A percentile compares a stretch with the other conserved stretches of the same genome.
Evolutionary conservation across 2,113 vertebrate species (phyloP).

Genomic region (Hyperopisus bebe): DNA sequence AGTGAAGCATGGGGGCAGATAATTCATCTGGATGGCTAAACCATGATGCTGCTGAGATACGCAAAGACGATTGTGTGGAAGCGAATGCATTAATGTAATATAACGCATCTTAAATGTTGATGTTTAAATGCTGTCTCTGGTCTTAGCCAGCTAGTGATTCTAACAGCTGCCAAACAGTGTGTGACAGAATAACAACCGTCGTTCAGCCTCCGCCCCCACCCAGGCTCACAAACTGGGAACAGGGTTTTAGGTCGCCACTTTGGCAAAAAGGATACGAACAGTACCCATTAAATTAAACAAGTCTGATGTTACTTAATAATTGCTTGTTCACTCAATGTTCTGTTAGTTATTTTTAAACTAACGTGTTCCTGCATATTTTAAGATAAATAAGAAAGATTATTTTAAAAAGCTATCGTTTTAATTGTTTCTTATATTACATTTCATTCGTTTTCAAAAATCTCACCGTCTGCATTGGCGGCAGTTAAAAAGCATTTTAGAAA

Average conservation of each 20-base stretch:
- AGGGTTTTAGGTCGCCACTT: slow-evolving; percentile 55
- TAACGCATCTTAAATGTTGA: not conserved
- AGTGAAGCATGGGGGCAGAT: not conserved
- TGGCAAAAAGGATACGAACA: slow-evolving; percentile 56
- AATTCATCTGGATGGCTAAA: not conserved
- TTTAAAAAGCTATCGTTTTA: slow-evolving; percentile 1
- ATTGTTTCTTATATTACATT: not conserved
- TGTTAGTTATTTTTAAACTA: slow-evolving; percentile 40
- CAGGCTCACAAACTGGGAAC: slow-evolving; percentile 31
- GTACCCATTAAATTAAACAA: slow-evolving; percentile 56
- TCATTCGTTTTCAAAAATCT: not conserved
- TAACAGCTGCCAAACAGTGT: slow-evolving; percentile 38
- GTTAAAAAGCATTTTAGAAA: not conserved
- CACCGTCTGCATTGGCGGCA: not conserved
- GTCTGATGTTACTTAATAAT: slow-evolving; percentile 54
- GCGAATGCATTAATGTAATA: not conserved
- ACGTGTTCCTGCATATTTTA: slow-evolving; percentile 5
- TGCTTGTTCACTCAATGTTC: slow-evolving; percentile 53
- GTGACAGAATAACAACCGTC: slow-evolving; percentile 42
- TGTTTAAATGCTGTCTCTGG: slow-evolving; percentile 7
- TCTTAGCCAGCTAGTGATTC: slow-evolving; percentile 24
- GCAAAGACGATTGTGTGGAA: not conserved
- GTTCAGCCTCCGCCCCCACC: slow-evolving; percentile 37
- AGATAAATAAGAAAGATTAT: not conserved
- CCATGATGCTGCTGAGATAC: not conserved